A percentile compares a stretch with the other conserved stretches of the same genome.
These are phyloP conservation scores for Chaunax sp. DNA, from an alignment of 2,797 vertebrate species.

Conservation along the genomic window DNA sequence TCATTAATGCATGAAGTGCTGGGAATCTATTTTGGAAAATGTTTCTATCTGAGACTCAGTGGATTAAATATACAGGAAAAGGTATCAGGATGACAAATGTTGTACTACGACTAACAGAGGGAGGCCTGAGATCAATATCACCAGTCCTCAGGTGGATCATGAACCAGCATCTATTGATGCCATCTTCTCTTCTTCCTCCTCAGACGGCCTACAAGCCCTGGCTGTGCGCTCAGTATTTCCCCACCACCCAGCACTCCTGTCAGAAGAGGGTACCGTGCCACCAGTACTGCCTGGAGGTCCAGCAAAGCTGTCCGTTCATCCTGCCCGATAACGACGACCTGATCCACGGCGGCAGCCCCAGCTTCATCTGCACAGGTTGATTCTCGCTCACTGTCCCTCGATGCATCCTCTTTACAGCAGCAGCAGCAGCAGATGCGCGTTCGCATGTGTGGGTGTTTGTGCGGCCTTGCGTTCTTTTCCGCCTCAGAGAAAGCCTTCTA, in stretches of 20 bases:
- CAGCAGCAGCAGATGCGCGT: neutral
- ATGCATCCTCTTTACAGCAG: too few species aligned
- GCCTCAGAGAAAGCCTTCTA: slow-evolving; percentile 2
- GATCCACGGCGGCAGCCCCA: slow-evolving; percentile 98
- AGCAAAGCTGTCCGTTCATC: slow-evolving; percentile 98
- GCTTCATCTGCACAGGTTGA: slow-evolving; percentile 99
- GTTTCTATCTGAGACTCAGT: slow-evolving; percentile 5
- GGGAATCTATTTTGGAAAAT: slow-evolving; percentile 27
- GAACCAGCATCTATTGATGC: slow-evolving; percentile 37
- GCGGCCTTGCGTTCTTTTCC: slow-evolving; percentile 22
- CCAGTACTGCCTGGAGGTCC: slow-evolving; percentile 98
- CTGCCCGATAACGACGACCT: slow-evolving; percentile 98
- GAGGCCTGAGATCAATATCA: slow-evolving; percentile 23
- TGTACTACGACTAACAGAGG: slow-evolving; percentile 9
- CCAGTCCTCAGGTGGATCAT: slow-evolving; percentile 21
- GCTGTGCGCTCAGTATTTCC: slow-evolving; percentile 99
- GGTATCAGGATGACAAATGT: neutral
- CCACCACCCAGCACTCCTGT: slow-evolving; percentile 95
- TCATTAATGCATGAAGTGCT: slow-evolving; percentile 22
- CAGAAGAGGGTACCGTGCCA: slow-evolving; percentile 96
- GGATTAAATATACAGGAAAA: neutral
- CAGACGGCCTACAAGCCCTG: slow-evolving; percentile 99
- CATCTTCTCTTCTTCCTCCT: slow-evolving; percentile 36
- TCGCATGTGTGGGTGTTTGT: slow-evolving; percentile 11
- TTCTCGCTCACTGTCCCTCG: neutral